Percentiles rank a stretch among this genome's conserved stretches.
Evolutionary conservation across 2,797 vertebrate species (phyloP).

Genomic region (Phaenicophaeus curvirostris): DNA sequence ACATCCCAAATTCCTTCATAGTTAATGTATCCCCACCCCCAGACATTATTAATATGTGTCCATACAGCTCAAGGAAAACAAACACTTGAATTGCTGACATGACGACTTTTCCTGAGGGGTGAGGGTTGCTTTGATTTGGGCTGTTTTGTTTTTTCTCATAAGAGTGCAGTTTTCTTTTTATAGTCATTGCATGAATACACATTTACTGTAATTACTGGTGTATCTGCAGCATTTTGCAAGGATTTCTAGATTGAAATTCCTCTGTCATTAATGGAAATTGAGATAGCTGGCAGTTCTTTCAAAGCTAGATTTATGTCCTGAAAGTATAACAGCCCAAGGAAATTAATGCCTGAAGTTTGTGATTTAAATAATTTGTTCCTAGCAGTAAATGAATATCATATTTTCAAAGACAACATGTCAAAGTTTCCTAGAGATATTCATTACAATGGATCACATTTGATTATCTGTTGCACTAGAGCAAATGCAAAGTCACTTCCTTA

Average conservation of each 20-base stretch:
- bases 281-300: not conserved
- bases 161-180: not conserved
- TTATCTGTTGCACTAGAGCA: not conserved
- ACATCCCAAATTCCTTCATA: conserved; percentile 70
- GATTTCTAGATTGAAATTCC: conserved; percentile 1
- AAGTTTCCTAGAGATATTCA: conserved; percentile 19
- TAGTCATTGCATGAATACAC: not conserved
- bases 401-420: conserved; percentile 27
- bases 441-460: not conserved
- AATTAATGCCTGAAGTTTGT: not conserved
- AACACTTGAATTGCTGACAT: conserved; percentile 28
- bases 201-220: not conserved
- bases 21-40: conserved; percentile 2
- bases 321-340: not conserved
- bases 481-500: not conserved
- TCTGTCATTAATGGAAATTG: conserved; percentile 1
- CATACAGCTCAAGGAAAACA: conserved; percentile 20
- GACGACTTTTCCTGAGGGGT: not conserved
- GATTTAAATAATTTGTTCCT: conserved; percentile 1
- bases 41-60: conserved; percentile 25
- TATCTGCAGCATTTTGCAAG: not conserved
- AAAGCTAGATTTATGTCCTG: not conserved
- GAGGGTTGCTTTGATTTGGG: not conserved
- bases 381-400: not conserved
- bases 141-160: not conserved